phyloP scores from a whole-genome alignment of 30 jellyfish, hydroid and myxozoan species.

The Mastigias papua region DNA sequence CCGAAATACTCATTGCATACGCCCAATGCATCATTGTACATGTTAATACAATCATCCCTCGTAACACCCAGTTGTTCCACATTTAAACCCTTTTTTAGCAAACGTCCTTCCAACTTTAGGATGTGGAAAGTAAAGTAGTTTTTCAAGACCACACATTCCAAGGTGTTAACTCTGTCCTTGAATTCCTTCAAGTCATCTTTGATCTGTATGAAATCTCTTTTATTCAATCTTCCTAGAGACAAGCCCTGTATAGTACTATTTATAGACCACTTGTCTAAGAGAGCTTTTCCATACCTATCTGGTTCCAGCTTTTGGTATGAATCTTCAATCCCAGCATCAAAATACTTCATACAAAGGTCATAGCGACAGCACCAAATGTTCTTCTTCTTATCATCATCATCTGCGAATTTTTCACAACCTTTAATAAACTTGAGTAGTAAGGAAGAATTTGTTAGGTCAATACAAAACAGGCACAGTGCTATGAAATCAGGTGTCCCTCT shows the following conservation, averaged over 20 bases:
- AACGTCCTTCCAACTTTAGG: neutral
- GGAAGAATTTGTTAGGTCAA: slow-evolving; percentile 15
- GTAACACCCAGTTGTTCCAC: neutral
- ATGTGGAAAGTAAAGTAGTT: neutral
- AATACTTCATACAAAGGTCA: slow-evolving; percentile 14
- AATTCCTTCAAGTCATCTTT: neutral
- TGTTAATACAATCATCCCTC: neutral
- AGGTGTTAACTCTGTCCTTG: neutral
- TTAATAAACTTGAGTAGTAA: slow-evolving; percentile 1
- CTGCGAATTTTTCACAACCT: slow-evolving; percentile 21
- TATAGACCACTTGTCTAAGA: neutral
- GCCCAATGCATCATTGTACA: neutral
- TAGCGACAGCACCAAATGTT: slow-evolving; percentile 32
- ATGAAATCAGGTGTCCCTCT: slow-evolving; percentile 18
- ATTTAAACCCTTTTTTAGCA: neutral
- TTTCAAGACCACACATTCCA: neutral
- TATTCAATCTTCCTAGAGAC: neutral
- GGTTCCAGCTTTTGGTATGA: neutral
- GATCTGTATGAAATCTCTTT: neutral
- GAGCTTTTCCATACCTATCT: slow-evolving; percentile 21
- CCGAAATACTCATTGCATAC: slow-evolving; percentile 12
- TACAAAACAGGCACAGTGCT: slow-evolving; percentile 3
- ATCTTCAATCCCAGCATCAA: neutral
- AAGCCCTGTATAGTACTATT: neutral
- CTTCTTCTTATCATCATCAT: neutral